A percentile compares a stretch with the other conserved stretches of the same genome.
Conservation (phyloP, 2,113 vertebrate genomes). For the Daboia siamensis region DNA sequence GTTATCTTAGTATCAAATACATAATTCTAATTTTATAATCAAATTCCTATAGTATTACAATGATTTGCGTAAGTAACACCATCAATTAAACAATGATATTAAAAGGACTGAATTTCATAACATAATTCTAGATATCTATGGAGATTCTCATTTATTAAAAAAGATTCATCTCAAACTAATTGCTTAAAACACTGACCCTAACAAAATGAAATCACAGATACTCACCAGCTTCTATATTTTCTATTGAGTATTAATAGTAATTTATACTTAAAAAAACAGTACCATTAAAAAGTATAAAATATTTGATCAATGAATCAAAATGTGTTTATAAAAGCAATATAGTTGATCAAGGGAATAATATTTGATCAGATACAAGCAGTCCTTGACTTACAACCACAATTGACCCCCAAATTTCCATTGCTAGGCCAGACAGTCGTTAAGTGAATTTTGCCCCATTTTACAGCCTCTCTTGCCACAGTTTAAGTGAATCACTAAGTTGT, state of each 20-base stretch:
- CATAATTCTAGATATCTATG: not conserved
- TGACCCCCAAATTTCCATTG: too few relatives aligned
- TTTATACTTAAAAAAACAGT: not conserved
- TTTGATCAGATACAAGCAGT: not conserved
- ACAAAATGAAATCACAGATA: not conserved
- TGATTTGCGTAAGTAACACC: not conserved
- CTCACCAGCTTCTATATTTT: not conserved
- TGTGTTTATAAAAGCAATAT: not conserved
- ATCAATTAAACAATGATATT: not conserved
- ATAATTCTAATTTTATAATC: not conserved
- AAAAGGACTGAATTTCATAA: not conserved
- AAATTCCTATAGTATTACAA: not conserved
- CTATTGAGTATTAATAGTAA: not conserved
- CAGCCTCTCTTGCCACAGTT: not conserved
- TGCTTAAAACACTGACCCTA: not conserved
- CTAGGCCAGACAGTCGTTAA: not conserved
- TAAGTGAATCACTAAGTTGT: not conserved
- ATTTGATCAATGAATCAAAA: not conserved
- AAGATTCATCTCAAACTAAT: not conserved
- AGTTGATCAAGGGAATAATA: not conserved
- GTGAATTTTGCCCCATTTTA: not conserved
- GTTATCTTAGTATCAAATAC: not conserved
- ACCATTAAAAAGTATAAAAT: not conserved
- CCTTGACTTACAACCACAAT: too few relatives aligned
- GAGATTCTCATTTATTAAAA: not conserved